Percentiles rank a stretch among this genome's conserved stretches.
These are phyloP conservation scores for Lophius americanus DNA, from an alignment of 2,797 vertebrate species.

Conservation along the genomic window DNA sequence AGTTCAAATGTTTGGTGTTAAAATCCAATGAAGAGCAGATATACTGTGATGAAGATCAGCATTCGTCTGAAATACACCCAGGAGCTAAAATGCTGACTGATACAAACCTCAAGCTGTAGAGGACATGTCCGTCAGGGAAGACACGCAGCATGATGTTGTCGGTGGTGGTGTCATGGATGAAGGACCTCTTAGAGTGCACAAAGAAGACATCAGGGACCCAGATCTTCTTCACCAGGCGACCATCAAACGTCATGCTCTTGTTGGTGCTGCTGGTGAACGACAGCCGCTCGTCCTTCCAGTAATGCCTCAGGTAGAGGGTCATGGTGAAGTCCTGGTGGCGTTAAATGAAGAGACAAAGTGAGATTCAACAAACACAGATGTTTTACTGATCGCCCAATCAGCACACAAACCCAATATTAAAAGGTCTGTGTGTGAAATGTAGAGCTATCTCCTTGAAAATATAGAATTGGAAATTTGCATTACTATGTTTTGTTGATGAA, in stretches of 20 bases:
- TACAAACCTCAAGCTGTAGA: slow-evolving; percentile 94
- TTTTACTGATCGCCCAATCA: background rate
- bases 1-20: no score
- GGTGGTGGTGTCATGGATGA: slow-evolving; percentile 94
- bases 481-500: no score
- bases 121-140: slow-evolving; percentile 93
- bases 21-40: no score
- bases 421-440: background rate
- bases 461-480: no score
- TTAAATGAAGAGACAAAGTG: background rate
- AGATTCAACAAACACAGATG: background rate
- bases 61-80: background rate
- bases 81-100: background rate
- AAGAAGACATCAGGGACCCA: slow-evolving; percentile 99
- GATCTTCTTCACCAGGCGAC: slow-evolving; percentile 95
- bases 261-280: slow-evolving; percentile 92
- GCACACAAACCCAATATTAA: background rate
- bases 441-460: no score
- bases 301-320: slow-evolving; percentile 95
- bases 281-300: slow-evolving; percentile 95
- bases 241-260: slow-evolving; percentile 97
- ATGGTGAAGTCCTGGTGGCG: slow-evolving; percentile 92
- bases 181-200: slow-evolving; percentile 96
- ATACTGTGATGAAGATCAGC: no score
- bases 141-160: slow-evolving; percentile 97